Evolutionary conservation across 2,797 vertebrate genomes (phyloP), one percentile per base, ranked within the genome.

Genomic region (Hemibagrus guttatus): DNA sequence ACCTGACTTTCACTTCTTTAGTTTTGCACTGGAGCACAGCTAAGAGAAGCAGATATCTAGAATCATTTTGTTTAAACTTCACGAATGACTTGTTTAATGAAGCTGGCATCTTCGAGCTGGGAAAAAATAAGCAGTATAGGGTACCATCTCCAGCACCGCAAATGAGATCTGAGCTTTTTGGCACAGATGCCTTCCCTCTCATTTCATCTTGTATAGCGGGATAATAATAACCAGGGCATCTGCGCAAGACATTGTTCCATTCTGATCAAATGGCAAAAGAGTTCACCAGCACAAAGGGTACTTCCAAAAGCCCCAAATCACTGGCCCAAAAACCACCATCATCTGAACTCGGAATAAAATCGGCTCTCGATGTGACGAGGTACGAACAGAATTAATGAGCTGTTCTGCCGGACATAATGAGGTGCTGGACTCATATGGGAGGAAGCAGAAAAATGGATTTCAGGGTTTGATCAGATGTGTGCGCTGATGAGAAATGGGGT

Each of bases 171-270:
- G 39, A 59, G 19, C 16, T 4, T 78, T 59, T 39, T 35, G 76
- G 19, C n/a, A 28, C 16, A 4, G 49, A 28, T 54, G 31, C n/a
- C 52, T 21, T 35, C 21, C 49, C 9, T 17, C 12, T 13, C 58
- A 26, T n/a, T 61, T n/a, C 12, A 39, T 78, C n/a, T 28, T 31
- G 52, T 19, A 19, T 31, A 56, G 28, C n/a, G 3, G n/a, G 72
- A 75, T 21, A 61, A 61, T 80, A 80, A 80, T 46, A 63, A n/a
- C 58, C 58, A 80, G 56, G 58, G 23, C 56, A 61, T 59, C 56
- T 80, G 76, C 23, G 13, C 28, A 79, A 59, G 31, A 79, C 54
- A 59, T 79, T 42, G 78, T 61, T 61, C n/a, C 78, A 61, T 61
- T 61, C 58, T 59, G 2, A 23, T 79, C 58, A 61, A 46, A 80